Evolutionary conservation across 2,797 vertebrate genomes (phyloP).

Genomic region (Smutsia gigantea): DNA sequence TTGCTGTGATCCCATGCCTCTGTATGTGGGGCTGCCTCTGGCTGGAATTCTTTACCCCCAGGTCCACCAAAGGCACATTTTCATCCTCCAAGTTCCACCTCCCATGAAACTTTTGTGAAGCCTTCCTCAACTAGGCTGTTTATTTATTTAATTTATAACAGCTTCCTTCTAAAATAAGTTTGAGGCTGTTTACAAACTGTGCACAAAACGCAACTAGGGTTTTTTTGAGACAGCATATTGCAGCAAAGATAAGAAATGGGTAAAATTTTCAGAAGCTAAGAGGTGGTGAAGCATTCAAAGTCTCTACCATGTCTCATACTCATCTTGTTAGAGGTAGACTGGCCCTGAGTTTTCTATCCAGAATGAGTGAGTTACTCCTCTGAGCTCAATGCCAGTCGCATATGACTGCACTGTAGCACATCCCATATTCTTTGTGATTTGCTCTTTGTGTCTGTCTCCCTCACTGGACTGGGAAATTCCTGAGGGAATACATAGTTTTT

Average conservation of each 20-base stretch:
- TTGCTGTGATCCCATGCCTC: neutral
- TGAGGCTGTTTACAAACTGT: constrained; percentile 5
- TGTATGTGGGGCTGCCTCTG: neutral
- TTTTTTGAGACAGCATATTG: neutral
- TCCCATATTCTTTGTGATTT: neutral
- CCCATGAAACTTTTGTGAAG: neutral
- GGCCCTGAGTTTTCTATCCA: neutral
- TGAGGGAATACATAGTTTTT: constrained; percentile 57
- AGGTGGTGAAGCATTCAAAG: neutral
- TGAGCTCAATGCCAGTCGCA: neutral
- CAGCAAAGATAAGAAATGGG: constrained; percentile 15
- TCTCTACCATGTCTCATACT: neutral
- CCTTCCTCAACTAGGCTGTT: neutral
- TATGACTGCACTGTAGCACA: neutral
- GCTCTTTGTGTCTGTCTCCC: neutral
- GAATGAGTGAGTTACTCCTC: neutral
- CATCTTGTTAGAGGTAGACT: neutral
- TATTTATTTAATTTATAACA: neutral
- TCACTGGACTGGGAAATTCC: constrained; percentile 43
- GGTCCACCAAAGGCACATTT: neutral
- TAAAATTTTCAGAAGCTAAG: neutral
- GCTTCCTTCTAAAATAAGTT: constrained; percentile 36
- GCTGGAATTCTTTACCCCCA: neutral
- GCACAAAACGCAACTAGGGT: neutral
- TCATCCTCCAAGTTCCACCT: neutral